Evolutionary conservation across 2,113 vertebrate species (phyloP), one percentile per base, ranked within the genome.

Genomic region (Oreocharis arfaki): DNA sequence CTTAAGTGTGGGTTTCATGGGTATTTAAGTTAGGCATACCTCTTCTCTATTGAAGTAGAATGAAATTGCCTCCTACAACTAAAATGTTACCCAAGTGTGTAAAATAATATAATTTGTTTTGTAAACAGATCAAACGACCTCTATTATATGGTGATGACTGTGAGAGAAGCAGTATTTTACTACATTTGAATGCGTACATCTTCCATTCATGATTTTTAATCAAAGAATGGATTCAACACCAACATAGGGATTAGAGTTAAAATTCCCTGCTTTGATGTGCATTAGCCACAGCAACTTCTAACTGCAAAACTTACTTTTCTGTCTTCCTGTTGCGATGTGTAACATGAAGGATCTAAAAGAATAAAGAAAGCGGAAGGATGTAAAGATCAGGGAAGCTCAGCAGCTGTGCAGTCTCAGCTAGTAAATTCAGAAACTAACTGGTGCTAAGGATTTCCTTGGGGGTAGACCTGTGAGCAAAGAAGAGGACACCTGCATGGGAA

Each of bases 91-190:
- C 80, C 90, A 91, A 15, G 59, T 47, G 91, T 96, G 89, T 81
- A 96, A 97, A 97, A 95, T 94, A 97, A 96, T 90, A 82, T 94
- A 6, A 95, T 96, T 94, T 98, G 93, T 97, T 97, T 97, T 93
- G 91, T 95, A 97, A 98, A 94, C 82, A 97, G 60, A 95, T 93
- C 73, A 95, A 96, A 95, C 2, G 1, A 95, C 94, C 84, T 95
- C 96, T 98, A 84, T 96, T 97, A 97, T 70, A 93, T 47, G 50
- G 80, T 2, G 5, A 41, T 53, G 53, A 95, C 87, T 96, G 61
- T 71, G 53, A 77, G 76, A 94, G 78, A 95, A 93, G 50, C 42
- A 95, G 49, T 82, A 95, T 95, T 97, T 97, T 97, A 93, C 98
- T 97, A 97, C 46, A 73, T 95, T 94, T 96, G 74, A 75, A 57